These are phyloP conservation scores for Silurus lanzhouensis DNA, from an alignment of 2,797 vertebrate genomes.

Conservation along the genomic window DNA sequence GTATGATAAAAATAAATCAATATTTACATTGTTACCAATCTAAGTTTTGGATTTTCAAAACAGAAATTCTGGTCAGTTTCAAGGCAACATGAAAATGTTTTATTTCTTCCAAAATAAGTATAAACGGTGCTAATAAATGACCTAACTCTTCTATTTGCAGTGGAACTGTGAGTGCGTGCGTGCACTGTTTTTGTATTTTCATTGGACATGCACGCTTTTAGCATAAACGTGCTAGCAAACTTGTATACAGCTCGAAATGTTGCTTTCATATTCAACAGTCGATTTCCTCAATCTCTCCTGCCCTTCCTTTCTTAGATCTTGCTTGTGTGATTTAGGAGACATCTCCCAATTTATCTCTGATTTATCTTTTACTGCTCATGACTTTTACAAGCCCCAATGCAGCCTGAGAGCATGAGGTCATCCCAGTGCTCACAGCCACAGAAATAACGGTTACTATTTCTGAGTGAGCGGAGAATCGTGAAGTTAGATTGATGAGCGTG, in stretches of 20 bases:
- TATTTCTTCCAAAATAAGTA: neutral
- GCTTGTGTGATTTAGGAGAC: slow-evolving; percentile 56
- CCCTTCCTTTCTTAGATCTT: slow-evolving; percentile 54
- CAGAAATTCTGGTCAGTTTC: neutral
- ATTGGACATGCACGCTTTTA: too few species aligned
- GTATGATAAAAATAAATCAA: neutral
- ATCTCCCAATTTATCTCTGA: slow-evolving; percentile 56
- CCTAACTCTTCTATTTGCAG: neutral
- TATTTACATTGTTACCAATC: neutral
- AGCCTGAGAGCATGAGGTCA: slow-evolving; percentile 51
- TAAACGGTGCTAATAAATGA: neutral
- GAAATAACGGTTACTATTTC: slow-evolving; percentile 56
- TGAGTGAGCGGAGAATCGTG: slow-evolving; percentile 30
- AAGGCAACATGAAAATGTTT: neutral
- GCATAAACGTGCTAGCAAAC: too few species aligned
- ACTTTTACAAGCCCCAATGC: slow-evolving; percentile 49
- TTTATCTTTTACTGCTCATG: slow-evolving; percentile 49
- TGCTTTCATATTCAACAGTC: too few species aligned
- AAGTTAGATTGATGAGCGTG: slow-evolving; percentile 39
- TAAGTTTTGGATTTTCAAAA: neutral
- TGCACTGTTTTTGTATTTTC: too few species aligned
- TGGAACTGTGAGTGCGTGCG: too few species aligned
- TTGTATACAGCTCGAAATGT: neutral
- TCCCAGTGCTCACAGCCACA: slow-evolving; percentile 53
- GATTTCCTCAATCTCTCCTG: slow-evolving; percentile 47